Conservation (phyloP, 2,113 vertebrate genomes). For the Pterocles orientalis region DNA sequence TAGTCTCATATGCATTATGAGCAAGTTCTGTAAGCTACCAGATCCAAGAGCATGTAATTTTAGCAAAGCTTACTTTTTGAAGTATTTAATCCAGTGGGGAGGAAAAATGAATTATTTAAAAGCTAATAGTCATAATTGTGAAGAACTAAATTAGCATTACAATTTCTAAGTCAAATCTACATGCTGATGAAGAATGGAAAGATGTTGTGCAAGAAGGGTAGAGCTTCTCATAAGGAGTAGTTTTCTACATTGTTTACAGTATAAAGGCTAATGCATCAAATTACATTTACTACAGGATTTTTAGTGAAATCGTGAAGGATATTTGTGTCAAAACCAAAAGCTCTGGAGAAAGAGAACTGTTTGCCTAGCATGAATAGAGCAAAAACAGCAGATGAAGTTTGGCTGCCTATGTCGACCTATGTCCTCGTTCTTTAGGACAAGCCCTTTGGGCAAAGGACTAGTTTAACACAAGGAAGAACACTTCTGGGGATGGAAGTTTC, state of each 20-base stretch:
- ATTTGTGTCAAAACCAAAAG: neutral
- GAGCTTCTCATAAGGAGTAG: neutral
- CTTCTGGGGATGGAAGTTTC: neutral
- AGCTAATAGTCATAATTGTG: constrained; percentile 53
- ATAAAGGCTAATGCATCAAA: neutral
- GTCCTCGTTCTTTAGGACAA: neutral
- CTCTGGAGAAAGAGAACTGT: neutral
- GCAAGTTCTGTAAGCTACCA: constrained; percentile 32
- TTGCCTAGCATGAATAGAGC: neutral
- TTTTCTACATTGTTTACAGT: neutral
- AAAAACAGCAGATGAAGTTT: neutral
- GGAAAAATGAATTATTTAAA: constrained; percentile 57
- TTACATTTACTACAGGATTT: neutral
- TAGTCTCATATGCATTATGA: constrained; percentile 10
- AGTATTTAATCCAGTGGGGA: constrained; percentile 5
- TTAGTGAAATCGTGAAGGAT: neutral
- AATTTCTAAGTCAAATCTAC: constrained; percentile 44
- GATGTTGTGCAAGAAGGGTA: neutral
- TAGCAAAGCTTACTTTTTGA: constrained; percentile 54
- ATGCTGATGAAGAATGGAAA: constrained; percentile 16
- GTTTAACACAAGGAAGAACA: neutral
- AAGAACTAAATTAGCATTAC: constrained; percentile 44
- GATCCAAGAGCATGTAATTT: constrained; percentile 49
- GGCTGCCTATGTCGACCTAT: neutral
- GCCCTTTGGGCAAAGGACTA: neutral